Evolutionary conservation across 1,140 invertebrate genomes (phyloP).

Genomic region (Apis florea): DNA sequence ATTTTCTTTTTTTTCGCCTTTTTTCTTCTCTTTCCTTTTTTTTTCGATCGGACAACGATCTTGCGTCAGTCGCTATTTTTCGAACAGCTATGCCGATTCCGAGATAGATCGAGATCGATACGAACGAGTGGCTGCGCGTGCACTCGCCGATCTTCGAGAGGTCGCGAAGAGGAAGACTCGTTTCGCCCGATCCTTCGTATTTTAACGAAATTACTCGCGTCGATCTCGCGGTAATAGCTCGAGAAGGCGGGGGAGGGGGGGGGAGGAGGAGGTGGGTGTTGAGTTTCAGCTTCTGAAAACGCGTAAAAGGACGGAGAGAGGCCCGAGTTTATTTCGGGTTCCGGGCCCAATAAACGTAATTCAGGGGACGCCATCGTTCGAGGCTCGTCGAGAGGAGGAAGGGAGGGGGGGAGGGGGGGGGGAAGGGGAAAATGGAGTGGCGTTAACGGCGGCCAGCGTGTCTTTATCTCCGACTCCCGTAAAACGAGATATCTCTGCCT

Average conservation of each 20-base stretch:
- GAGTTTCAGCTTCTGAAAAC: no score
- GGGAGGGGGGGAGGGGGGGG: rapidly evolving
- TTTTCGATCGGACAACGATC: slow-evolving; percentile 41
- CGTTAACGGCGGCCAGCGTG: slow-evolving; percentile 41
- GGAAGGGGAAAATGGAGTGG: slow-evolving; percentile 18
- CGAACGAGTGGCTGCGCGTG: background rate
- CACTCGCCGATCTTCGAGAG: slow-evolving; percentile 17
- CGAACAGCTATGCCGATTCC: slow-evolving; percentile 47
- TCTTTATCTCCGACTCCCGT: slow-evolving; percentile 51
- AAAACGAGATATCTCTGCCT: slow-evolving; percentile 43
- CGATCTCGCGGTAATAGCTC: no score
- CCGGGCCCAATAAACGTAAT: slow-evolving; percentile 36
- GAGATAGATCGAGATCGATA: slow-evolving; percentile 17
- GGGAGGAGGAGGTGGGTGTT: no score
- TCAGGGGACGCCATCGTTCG: slow-evolving; percentile 2
- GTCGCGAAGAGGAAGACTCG: no score
- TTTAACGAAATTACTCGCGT: no score
- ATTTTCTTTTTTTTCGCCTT: background rate
- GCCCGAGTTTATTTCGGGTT: no score
- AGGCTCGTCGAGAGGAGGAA: background rate
- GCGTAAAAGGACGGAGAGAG: no score
- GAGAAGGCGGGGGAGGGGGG: no score
- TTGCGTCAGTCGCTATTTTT: slow-evolving; percentile 53
- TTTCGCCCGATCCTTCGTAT: no score
- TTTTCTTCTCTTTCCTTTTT: background rate